Evolutionary conservation across 2,797 vertebrate species (phyloP).

Genomic region (Phaenicophaeus curvirostris): DNA sequence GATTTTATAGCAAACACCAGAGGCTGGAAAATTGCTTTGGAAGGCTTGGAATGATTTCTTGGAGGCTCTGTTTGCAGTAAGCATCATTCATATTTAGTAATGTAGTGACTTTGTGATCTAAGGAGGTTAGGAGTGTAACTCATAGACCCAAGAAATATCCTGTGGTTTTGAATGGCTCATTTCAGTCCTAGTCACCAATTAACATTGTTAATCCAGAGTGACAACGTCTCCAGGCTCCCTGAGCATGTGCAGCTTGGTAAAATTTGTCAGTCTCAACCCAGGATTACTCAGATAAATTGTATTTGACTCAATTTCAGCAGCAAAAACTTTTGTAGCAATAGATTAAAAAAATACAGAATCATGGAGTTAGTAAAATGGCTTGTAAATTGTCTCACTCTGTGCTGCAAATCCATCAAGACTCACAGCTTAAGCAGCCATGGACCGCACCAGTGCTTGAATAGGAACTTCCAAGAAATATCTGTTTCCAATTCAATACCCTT

Average conservation of each 20-base stretch:
- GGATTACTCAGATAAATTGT: neutral
- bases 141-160: neutral
- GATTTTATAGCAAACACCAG: constrained; percentile 60
- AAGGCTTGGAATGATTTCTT: constrained; percentile 48
- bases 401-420: neutral
- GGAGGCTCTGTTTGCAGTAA: constrained; percentile 15
- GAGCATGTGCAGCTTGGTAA: neutral
- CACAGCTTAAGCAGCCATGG: neutral
- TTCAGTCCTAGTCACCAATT: neutral
- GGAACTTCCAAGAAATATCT: neutral
- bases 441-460: neutral
- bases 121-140: neutral
- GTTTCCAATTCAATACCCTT: neutral
- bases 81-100: constrained; percentile 1
- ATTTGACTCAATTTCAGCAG: neutral
- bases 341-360: neutral
- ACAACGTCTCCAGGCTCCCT: neutral
- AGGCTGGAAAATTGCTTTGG: constrained; percentile 69
- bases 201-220: neutral
- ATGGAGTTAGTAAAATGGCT: neutral
- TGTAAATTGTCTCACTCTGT: neutral
- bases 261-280: neutral
- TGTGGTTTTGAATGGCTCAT: neutral
- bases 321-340: neutral
- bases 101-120: neutral